Percentiles rank a stretch among this genome's conserved stretches.
These are phyloP conservation scores for Drosophila algonquin DNA, from an alignment of 2,888 invertebrate species.

Conservation along the genomic window DNA sequence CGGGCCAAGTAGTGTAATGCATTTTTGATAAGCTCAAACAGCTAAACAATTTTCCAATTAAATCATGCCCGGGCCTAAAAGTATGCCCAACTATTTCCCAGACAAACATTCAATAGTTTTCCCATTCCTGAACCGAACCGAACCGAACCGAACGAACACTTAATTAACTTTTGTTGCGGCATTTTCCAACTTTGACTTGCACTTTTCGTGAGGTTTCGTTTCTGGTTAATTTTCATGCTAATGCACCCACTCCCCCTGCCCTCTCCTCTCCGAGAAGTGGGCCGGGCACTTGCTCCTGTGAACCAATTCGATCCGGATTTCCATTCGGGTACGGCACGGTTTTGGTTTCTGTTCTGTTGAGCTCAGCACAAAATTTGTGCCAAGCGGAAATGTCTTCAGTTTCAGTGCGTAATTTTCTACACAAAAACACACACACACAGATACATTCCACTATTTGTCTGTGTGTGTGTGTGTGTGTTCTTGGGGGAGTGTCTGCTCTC, in stretches of 20 bases:
- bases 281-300: slow-evolving; percentile 18
- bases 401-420: slow-evolving; percentile 73
- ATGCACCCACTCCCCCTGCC: slow-evolving; percentile 35
- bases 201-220: slow-evolving; percentile 21
- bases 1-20: slow-evolving; percentile 37
- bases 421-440: slow-evolving; percentile 15
- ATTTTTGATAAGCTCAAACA: slow-evolving; percentile 54
- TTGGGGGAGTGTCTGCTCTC: slow-evolving; percentile 4
- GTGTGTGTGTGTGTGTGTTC: slow-evolving; percentile 13
- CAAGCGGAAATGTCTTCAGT: slow-evolving; percentile 72
- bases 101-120: slow-evolving; percentile 40
- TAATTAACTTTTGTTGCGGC: slow-evolving; percentile 65
- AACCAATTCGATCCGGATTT: not conserved
- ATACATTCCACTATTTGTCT: slow-evolving; percentile 14
- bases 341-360: slow-evolving; percentile 30
- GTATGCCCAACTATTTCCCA: slow-evolving; percentile 62
- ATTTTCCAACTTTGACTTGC: slow-evolving; percentile 39
- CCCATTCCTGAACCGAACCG: not conserved
- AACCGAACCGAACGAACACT: slow-evolving; percentile 30
- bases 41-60: slow-evolving; percentile 56
- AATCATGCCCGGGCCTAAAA: slow-evolving; percentile 55
- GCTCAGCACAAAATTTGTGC: slow-evolving; percentile 51
- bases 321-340: not conserved
- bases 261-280: slow-evolving; percentile 42
- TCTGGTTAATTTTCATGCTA: slow-evolving; percentile 65